These are phyloP conservation scores for Abramis brama DNA, from an alignment of 2,113 vertebrate genomes.

Conservation along the genomic window DNA sequence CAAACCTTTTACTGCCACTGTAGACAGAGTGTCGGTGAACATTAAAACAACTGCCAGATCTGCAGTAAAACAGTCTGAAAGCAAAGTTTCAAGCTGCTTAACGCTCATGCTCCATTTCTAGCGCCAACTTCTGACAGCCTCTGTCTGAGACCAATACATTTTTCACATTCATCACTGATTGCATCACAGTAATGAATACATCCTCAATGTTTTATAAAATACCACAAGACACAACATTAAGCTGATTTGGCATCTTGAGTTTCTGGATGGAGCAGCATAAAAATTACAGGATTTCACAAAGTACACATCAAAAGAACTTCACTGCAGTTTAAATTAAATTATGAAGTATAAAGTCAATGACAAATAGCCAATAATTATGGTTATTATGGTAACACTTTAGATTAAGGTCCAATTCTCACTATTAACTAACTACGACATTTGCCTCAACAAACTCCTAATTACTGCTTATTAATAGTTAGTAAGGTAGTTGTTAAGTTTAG, in stretches of 20 bases:
- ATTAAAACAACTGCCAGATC: constrained; percentile 28
- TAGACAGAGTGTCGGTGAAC: background rate
- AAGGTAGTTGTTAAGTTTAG: no score
- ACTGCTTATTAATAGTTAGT: no score
- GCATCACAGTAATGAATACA: background rate
- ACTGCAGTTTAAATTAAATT: background rate
- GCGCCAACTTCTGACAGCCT: background rate
- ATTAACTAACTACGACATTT: no score
- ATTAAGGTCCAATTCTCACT: no score
- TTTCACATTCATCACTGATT: background rate
- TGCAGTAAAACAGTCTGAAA: background rate
- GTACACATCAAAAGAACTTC: background rate
- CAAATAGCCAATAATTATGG: background rate
- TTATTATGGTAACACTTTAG: background rate
- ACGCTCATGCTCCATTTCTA: background rate
- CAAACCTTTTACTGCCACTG: background rate
- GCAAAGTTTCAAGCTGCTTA: constrained; percentile 21
- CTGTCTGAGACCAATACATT: background rate
- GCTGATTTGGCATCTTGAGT: background rate
- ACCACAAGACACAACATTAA: background rate
- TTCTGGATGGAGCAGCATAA: background rate
- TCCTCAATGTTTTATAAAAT: background rate
- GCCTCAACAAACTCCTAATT: no score
- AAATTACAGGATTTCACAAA: background rate
- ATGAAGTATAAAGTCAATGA: background rate